phyloP scores from a whole-genome alignment of 2,797 vertebrate genomes.

The Chromobotia macracanthus region DNA sequence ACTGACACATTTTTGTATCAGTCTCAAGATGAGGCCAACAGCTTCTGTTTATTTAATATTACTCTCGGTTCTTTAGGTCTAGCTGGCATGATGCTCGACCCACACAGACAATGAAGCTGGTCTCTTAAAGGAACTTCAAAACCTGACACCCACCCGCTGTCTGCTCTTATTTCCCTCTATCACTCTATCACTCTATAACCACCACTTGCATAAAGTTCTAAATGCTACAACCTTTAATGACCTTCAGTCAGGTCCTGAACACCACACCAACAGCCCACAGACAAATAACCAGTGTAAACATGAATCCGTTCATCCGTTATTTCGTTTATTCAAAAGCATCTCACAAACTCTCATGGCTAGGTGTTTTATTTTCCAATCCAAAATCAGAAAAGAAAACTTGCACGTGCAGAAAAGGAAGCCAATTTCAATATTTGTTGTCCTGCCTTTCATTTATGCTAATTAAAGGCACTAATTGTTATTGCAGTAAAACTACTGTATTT shows the following conservation, averaged over 20 bases:
- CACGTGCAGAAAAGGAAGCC: not conserved
- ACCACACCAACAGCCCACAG: not conserved
- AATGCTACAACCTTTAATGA: constrained; percentile 25
- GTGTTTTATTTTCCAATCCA: too few relatives aligned
- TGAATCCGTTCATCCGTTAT: not conserved
- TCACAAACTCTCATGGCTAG: too few relatives aligned
- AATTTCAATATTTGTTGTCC: not conserved
- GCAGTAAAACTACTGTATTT: not conserved
- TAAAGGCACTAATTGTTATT: not conserved
- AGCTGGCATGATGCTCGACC: constrained; percentile 19
- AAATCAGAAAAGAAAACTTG: too few relatives aligned
- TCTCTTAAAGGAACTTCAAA: constrained; percentile 42
- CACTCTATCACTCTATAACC: not conserved
- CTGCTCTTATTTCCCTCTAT: constrained; percentile 23
- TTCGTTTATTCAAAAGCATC: not conserved
- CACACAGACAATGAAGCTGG: constrained; percentile 11
- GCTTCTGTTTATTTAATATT: constrained; percentile 29
- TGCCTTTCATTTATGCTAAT: not conserved
- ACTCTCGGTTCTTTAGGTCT: constrained; percentile 15
- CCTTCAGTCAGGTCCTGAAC: constrained; percentile 18
- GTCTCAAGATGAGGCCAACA: not conserved
- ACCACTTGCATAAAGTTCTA: constrained; percentile 2
- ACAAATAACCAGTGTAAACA: constrained; percentile 34
- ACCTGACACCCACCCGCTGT: constrained; percentile 35
- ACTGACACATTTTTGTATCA: too few relatives aligned